Percentiles rank a stretch among this genome's conserved stretches.
These are phyloP conservation scores for Drepanosiphum platanoidis DNA, from an alignment of 2,888 invertebrate species.

Conservation along the genomic window DNA sequence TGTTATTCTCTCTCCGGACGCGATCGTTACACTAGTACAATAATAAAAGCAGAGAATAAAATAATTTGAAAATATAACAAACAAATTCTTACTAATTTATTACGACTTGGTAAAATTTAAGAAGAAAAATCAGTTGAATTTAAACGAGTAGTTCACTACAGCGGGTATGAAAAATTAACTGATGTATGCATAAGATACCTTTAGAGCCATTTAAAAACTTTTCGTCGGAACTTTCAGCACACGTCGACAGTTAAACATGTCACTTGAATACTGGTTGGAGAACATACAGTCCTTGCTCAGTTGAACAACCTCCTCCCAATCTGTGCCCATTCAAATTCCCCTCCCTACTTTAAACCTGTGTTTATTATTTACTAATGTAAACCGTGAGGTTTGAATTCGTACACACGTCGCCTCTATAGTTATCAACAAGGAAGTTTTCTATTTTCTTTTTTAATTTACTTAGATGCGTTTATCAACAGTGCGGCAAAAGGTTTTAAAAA, in stretches of 20 bases:
- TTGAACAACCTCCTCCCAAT: slow-evolving; percentile 15
- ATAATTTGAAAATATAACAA: not conserved
- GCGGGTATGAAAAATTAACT: not conserved
- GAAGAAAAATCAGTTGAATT: not conserved
- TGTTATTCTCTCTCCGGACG: not conserved
- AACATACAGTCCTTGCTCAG: not conserved
- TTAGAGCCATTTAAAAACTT: not conserved
- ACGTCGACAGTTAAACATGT: not conserved
- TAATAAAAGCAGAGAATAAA: not conserved
- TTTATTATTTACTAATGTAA: not conserved
- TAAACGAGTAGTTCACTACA: too few relatives aligned
- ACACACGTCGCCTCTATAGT: not conserved
- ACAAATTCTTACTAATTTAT: too few relatives aligned
- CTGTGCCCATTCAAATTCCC: not conserved
- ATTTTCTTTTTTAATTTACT: not conserved
- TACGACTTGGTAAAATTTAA: not conserved
- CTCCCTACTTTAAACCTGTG: not conserved
- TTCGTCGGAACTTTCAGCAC: not conserved
- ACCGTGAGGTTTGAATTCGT: not conserved
- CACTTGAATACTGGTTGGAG: not conserved
- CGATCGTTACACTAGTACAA: not conserved
- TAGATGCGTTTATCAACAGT: not conserved
- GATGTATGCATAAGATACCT: not conserved
- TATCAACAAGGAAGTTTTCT: not conserved
- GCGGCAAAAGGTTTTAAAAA: not conserved